Percentiles rank a stretch among this genome's conserved stretches.
phyloP scores from a whole-genome alignment of 2,797 vertebrate species.

The Melanotaenia trifasciata region DNA sequence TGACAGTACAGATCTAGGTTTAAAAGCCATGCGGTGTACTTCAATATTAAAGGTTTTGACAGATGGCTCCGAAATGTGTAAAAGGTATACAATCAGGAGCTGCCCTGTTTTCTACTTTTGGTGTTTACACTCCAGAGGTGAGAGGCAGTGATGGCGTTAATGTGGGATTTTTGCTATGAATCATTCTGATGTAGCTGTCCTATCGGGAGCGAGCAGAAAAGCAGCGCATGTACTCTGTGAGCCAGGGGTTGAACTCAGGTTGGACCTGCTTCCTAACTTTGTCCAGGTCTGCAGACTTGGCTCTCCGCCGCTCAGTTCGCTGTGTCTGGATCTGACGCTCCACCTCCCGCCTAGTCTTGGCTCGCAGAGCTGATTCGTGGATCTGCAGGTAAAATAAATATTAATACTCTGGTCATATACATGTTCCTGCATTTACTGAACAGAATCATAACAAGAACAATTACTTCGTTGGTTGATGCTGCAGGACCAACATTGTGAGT shows the following conservation, averaged over 20 bases:
- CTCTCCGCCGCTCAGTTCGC: slow-evolving; percentile 78
- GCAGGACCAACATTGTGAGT: slow-evolving; percentile 93
- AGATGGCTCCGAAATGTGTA: slow-evolving; percentile 9
- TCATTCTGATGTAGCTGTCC: slow-evolving; percentile 32
- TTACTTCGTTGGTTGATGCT: slow-evolving; percentile 88
- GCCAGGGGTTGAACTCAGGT: slow-evolving; percentile 90
- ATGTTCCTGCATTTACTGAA: not conserved
- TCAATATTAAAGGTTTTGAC: slow-evolving; percentile 22
- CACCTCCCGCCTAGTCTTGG: slow-evolving; percentile 90
- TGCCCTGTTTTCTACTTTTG: not conserved
- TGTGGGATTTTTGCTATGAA: slow-evolving; percentile 2
- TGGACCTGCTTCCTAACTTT: slow-evolving; percentile 74
- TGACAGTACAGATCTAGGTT: not conserved
- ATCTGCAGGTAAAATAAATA: slow-evolving; percentile 81
- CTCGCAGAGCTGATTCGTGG: slow-evolving; percentile 91
- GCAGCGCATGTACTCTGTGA: slow-evolving; percentile 97
- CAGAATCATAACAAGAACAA: not conserved
- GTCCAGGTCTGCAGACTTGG: slow-evolving; percentile 84
- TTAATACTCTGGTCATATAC: not conserved
- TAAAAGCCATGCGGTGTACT: slow-evolving; percentile 45
- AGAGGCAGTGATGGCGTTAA: slow-evolving; percentile 44
- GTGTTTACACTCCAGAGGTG: slow-evolving; percentile 9
- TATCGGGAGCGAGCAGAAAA: slow-evolving; percentile 90
- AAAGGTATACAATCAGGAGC: not conserved
- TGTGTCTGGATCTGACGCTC: slow-evolving; percentile 86